These are phyloP conservation scores for Artemisiospiza belli DNA, from an alignment of 2,113 vertebrate species.

Conservation along the genomic window DNA sequence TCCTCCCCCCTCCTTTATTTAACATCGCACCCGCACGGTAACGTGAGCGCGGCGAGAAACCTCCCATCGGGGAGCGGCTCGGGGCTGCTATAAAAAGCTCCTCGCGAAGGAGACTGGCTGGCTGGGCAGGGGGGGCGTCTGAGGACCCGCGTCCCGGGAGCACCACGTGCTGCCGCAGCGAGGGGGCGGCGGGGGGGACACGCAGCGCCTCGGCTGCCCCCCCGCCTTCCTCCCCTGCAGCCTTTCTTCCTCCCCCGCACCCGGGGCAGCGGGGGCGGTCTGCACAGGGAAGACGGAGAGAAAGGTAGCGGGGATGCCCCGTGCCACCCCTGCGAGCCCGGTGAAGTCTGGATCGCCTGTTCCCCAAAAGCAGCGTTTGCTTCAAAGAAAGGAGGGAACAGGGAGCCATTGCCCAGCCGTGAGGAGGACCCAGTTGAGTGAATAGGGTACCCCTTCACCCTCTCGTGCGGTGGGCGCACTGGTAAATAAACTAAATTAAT, in stretches of 20 bases:
- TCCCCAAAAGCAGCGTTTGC: background rate
- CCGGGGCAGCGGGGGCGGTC: background rate
- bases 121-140: background rate
- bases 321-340: background rate
- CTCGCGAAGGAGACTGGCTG: background rate
- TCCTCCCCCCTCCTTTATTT: background rate
- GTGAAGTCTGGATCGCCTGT: background rate
- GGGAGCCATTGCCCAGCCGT: background rate
- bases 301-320: background rate
- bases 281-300: background rate
- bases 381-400: background rate
- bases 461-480: background rate
- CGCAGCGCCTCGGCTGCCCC: background rate
- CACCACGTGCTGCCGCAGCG: background rate
- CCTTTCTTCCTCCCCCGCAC: background rate
- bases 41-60: background rate
- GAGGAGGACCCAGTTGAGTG: no score
- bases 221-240: background rate
- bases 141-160: background rate
- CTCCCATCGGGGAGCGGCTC: background rate
- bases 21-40: background rate
- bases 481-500: background rate
- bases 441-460: background rate
- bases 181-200: background rate
- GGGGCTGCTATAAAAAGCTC: conserved; percentile 41